These are phyloP conservation scores for Florisuga fusca DNA, from an alignment of 2,797 vertebrate genomes.

Conservation along the genomic window DNA sequence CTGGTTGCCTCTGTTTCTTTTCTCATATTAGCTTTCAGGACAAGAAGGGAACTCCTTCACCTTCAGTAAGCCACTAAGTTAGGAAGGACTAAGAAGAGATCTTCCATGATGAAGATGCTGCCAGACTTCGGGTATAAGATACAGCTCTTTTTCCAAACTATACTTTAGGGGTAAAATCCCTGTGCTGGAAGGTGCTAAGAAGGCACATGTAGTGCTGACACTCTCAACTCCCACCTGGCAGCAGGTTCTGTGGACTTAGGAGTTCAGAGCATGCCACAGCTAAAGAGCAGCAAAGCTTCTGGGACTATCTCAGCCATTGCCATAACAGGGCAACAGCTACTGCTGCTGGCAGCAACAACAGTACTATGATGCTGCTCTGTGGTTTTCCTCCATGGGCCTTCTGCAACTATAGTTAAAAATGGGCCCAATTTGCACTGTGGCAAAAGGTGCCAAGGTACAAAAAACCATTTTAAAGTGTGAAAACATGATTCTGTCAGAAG, in stretches of 20 bases:
- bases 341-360: neutral
- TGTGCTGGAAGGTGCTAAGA: neutral
- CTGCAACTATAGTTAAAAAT: neutral
- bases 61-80: neutral
- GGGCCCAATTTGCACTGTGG: neutral
- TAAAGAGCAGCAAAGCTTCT: neutral
- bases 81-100: neutral
- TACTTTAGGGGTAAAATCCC: neutral
- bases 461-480: neutral
- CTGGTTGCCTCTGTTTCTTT: neutral
- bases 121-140: neutral
- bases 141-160: neutral
- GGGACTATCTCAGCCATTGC: neutral
- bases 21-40: neutral
- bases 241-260: neutral
- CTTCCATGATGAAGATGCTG: neutral
- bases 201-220: neutral
- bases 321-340: neutral
- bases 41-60: neutral
- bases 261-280: neutral
- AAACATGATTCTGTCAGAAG: neutral
- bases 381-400: neutral
- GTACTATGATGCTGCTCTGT: neutral
- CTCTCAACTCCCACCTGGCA: neutral
- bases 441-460: neutral